phyloP scores from a whole-genome alignment of 2,113 vertebrate species.

The Prinia subflava region DNA sequence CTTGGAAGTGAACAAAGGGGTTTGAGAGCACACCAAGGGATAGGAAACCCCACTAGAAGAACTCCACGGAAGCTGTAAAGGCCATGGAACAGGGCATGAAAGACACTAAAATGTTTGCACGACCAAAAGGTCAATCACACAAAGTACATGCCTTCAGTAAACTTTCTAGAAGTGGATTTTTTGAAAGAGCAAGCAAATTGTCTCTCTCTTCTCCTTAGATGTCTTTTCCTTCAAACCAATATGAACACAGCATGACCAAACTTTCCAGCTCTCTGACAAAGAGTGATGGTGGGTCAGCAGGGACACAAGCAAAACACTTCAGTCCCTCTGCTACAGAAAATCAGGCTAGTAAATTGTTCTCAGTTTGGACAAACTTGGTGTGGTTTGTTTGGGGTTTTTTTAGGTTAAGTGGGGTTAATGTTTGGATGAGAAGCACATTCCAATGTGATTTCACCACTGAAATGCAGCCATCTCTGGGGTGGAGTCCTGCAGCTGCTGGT shows the following conservation, averaged over 20 bases:
- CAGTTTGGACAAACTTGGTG: background rate
- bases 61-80: background rate
- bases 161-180: background rate
- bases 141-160: background rate
- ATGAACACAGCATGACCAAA: background rate
- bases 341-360: background rate
- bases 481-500: constrained; percentile 49
- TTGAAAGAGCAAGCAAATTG: background rate
- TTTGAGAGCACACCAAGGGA: background rate
- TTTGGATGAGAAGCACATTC: constrained; percentile 25
- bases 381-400: background rate
- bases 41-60: background rate
- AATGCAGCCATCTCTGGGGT: constrained; percentile 32
- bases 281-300: background rate
- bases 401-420: constrained; percentile 33
- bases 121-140: background rate
- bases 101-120: background rate
- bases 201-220: background rate
- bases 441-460: constrained; percentile 46
- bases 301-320: background rate
- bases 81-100: background rate
- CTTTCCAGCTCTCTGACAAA: background rate
- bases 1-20: background rate
- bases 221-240: background rate
- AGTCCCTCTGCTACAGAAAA: background rate